phyloP scores from a whole-genome alignment of 2,888 invertebrate genomes.

The Coenonympha glycerion region DNA sequence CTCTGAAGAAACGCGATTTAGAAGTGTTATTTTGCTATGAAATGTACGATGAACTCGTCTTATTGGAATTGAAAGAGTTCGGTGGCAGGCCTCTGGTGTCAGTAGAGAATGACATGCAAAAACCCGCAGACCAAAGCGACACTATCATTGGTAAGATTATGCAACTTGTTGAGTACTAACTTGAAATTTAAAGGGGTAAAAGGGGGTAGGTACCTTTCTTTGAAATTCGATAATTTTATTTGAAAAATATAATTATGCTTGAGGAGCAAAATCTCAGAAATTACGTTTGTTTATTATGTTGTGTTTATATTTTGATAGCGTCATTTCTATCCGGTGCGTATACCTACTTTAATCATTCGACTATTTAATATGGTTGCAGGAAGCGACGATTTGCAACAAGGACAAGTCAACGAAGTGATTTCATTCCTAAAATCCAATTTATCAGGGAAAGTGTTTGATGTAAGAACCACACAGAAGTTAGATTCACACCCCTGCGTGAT shows the following conservation, averaged over 20 bases:
- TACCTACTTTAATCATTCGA: no score
- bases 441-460: constrained; percentile 85
- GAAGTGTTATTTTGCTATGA: constrained; percentile 98
- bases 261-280: no score
- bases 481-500: constrained; percentile 95
- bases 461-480: constrained; percentile 88
- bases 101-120: constrained; percentile 94
- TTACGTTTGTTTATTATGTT: no score
- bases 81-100: constrained; percentile 85
- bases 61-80: constrained; percentile 91
- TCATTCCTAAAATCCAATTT: constrained; percentile 86
- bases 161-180: no score
- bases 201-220: no score
- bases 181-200: no score
- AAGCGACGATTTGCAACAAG: constrained; percentile 81
- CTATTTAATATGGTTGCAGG: no score
- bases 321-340: no score
- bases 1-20: constrained; percentile 87
- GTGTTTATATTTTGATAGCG: no score
- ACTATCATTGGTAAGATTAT: constrained; percentile 77
- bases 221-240: no score
- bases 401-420: constrained; percentile 86
- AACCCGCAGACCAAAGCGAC: constrained; percentile 74
- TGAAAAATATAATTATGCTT: no score
- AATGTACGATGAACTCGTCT: constrained; percentile 96